phyloP scores from a whole-genome alignment of 2,888 invertebrate species.

The Schizaphis graminum region DNA sequence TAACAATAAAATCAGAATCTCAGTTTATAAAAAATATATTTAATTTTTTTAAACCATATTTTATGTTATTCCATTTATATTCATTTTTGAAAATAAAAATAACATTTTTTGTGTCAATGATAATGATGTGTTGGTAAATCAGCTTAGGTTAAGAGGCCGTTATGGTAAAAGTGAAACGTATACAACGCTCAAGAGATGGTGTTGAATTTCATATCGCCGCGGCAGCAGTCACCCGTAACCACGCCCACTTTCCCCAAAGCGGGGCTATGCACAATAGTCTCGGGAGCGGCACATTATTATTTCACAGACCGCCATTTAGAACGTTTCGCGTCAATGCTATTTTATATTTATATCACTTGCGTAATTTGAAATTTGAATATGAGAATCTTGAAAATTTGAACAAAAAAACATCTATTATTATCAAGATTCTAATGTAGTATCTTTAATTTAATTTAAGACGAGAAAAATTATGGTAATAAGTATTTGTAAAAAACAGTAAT shows the following conservation, averaged over 20 bases:
- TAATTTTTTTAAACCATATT: constrained; percentile 6
- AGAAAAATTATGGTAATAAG: not conserved
- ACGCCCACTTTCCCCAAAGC: too few relatives aligned
- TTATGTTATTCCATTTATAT: not conserved
- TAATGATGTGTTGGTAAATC: not conserved
- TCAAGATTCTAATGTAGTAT: not conserved
- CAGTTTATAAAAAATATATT: not conserved
- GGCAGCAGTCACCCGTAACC: too few relatives aligned
- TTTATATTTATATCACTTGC: too few relatives aligned
- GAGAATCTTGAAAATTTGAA: not conserved
- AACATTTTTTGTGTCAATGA: constrained; percentile 17
- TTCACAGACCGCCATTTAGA: too few relatives aligned
- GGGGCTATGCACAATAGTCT: too few relatives aligned
- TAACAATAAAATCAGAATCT: not conserved
- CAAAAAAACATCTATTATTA: not conserved
- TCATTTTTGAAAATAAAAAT: not conserved
- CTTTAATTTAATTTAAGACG: not conserved
- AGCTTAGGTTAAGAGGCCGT: not conserved
- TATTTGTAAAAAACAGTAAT: too few relatives aligned
- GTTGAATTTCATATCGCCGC: too few relatives aligned
- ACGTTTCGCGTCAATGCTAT: too few relatives aligned
- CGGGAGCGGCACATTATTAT: too few relatives aligned
- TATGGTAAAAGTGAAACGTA: too few relatives aligned
- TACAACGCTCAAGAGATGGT: too few relatives aligned
- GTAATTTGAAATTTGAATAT: too few relatives aligned